These are phyloP conservation scores for Mayetiola destructor DNA, from an alignment of 2,888 invertebrate genomes.

Conservation along the genomic window DNA sequence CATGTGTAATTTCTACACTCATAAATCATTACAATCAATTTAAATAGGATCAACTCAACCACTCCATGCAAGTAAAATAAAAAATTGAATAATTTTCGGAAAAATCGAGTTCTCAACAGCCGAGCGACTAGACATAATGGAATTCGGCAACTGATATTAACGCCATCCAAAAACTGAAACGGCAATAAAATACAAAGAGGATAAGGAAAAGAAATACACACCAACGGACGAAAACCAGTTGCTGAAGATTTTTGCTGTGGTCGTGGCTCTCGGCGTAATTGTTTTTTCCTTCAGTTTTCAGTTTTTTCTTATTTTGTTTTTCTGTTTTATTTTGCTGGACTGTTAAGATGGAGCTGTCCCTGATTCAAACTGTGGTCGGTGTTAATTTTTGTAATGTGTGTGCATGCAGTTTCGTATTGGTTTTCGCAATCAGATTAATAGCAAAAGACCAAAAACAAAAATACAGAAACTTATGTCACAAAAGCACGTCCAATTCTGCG, in stretches of 20 bases:
- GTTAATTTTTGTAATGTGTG: background rate
- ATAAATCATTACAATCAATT: no score
- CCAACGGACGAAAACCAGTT: slow-evolving; percentile 1
- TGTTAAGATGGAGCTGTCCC: background rate
- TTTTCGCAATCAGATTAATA: slow-evolving; percentile 10
- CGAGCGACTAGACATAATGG: no score
- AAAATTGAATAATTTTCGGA: no score
- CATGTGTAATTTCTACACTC: no score
- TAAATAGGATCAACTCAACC: no score
- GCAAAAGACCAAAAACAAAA: slow-evolving; percentile 1
- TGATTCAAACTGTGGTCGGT: slow-evolving; percentile 1
- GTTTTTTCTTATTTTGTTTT: background rate
- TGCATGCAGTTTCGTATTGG: background rate
- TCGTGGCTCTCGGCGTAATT: slow-evolving; percentile 1
- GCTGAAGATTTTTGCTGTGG: slow-evolving; percentile 10
- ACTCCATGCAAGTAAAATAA: no score
- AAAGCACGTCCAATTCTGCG: slow-evolving; percentile 1
- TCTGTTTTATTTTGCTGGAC: background rate
- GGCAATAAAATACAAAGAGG: background rate
- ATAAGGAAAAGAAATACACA: background rate
- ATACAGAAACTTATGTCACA: slow-evolving; percentile 6
- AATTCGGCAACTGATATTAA: no score
- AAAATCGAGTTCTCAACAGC: no score
- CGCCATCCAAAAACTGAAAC: background rate
- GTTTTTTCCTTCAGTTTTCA: background rate